Base-by-base conservation (phyloP, 1,140 invertebrate species). In the Schlechtendalia chinensis region DNA sequence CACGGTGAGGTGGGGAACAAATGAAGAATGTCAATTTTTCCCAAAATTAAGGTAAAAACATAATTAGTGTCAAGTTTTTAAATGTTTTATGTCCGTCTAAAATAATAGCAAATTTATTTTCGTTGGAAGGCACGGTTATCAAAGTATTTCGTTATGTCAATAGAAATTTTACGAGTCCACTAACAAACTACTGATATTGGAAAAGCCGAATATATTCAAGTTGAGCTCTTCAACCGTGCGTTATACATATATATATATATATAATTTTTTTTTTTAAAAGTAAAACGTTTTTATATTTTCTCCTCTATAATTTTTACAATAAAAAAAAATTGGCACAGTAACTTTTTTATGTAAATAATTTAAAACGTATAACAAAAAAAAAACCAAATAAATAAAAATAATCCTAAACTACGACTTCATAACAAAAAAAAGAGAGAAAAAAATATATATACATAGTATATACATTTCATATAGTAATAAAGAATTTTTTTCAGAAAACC, bases 341-440 rank as follows among this genome's bases (percentile, higher is more conserved):
- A 47, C 39, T 79, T 79, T n/a, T 63, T 47, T 5, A 79, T 22
- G 63, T 79, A 79, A 79, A 79, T 63, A 79, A 79, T 79, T 79
- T 79, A 79, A 75, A 79, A 58, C 16, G 16, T 63, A 79, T 79
- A 79, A 79, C 75, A 63, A 75, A 75, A 75, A 50, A 39, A 50
- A 50, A 54, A 75, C 11, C 17, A 74, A 77, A 75, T 77, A 77
- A 79, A 61, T 79, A 79, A 27, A 79, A 79, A 50, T 79, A 59
- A 45, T 24, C 72, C n/a, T 61, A 63, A 47, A 63, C 75, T 79
- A 61, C 61, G 63, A 79, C 12, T 61, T 63, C 58, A 63, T 79
- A 79, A 79, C 75, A 79, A 50, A 79, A 61, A 4, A 77, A 24
- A 16, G 56, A 61, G 17, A 27, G 11, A 47, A 10, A 32, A 61